phyloP scores from a whole-genome alignment of 2,888 invertebrate species.

The Aradus depressus region DNA sequence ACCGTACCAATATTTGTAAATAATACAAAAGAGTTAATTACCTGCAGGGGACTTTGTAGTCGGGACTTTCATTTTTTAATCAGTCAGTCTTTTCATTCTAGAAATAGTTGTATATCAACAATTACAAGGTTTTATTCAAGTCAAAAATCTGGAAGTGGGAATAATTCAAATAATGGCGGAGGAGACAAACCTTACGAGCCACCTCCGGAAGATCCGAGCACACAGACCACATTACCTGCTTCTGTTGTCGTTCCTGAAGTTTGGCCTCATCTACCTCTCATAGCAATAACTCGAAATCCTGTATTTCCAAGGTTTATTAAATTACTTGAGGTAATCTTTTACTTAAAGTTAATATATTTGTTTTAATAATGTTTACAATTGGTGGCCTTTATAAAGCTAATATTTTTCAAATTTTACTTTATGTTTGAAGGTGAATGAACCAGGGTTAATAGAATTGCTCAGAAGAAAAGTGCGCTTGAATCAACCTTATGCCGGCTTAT shows the following conservation, averaged over 20 bases:
- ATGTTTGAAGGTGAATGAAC: conserved; percentile 62
- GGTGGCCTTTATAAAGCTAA: neutral
- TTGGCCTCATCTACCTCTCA: conserved; percentile 91
- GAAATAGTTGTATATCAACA: neutral
- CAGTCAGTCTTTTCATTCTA: neutral
- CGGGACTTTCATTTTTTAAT: neutral
- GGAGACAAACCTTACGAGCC: conserved; percentile 8
- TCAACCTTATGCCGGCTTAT: conserved; percentile 95
- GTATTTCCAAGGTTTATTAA: conserved; percentile 98
- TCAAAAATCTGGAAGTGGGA: conserved; percentile 9
- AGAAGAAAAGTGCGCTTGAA: conserved; percentile 88
- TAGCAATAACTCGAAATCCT: conserved; percentile 87
- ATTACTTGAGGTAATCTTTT: conserved; percentile 69
- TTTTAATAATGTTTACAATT: neutral
- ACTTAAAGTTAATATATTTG: neutral
- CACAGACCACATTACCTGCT: conserved; percentile 39
- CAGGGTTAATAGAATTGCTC: conserved; percentile 74
- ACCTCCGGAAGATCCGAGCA: conserved; percentile 8
- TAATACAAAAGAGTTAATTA: too few species aligned
- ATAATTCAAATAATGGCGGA: conserved; percentile 7
- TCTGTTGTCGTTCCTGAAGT: conserved; percentile 90
- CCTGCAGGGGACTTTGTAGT: too few species aligned
- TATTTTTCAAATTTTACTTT: neutral
- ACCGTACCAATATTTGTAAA: neutral
- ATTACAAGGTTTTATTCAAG: neutral